phyloP scores from a whole-genome alignment of 2,888 invertebrate species.

The Spatulosminthurus flaviceps region DNA sequence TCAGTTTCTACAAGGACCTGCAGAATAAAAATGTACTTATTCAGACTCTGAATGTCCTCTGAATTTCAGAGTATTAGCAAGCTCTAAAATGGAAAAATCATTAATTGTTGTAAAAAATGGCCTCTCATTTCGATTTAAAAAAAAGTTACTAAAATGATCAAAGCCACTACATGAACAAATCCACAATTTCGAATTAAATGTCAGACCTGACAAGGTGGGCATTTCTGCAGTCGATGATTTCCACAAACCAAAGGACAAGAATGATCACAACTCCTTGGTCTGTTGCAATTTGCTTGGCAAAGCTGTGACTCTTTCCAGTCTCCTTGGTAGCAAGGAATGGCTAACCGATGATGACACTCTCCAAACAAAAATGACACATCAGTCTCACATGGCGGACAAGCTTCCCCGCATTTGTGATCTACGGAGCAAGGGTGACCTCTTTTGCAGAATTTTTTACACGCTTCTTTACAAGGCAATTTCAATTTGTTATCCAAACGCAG shows the following conservation, averaged over 20 bases:
- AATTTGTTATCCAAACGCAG: too few species aligned
- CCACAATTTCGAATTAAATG: neutral
- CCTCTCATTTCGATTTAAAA: too few species aligned
- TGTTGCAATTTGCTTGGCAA: neutral
- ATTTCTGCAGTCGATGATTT: neutral
- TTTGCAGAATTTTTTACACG: neutral
- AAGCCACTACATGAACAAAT: too few species aligned
- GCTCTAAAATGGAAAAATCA: neutral
- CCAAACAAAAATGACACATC: neutral
- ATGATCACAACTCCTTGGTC: neutral
- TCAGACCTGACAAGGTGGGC: neutral
- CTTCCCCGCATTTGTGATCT: neutral
- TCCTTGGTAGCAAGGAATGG: neutral
- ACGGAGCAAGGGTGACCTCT: neutral
- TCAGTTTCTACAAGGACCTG: neutral
- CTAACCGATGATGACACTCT: neutral
- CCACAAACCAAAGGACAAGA: neutral
- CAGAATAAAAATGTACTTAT: too few species aligned
- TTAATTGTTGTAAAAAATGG: too few species aligned
- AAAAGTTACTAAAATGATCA: too few species aligned
- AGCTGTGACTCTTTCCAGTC: neutral
- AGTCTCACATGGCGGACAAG: neutral
- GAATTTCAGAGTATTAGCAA: too few species aligned
- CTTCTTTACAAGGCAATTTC: too few species aligned
- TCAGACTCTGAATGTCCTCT: too few species aligned